These are phyloP conservation scores for Zosterops lateralis DNA, from an alignment of 2,113 vertebrate species.

Conservation along the genomic window DNA sequence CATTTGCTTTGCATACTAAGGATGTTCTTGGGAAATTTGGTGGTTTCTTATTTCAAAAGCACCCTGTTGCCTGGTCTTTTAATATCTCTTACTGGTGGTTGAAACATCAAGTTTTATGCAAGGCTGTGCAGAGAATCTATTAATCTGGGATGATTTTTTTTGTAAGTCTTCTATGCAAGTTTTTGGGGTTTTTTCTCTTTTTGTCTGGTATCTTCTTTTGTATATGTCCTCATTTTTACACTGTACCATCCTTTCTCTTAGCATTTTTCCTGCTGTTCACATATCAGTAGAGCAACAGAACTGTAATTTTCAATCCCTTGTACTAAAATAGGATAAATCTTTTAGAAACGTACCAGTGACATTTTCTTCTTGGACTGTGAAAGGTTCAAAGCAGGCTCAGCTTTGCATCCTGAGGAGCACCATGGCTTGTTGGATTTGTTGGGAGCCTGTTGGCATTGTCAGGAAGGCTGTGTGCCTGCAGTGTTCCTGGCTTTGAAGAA, in stretches of 20 bases:
- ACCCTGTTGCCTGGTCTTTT: background rate
- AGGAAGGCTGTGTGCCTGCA: background rate
- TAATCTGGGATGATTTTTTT: background rate
- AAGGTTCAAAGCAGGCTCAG: background rate
- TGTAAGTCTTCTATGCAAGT: background rate
- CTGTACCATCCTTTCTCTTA: background rate
- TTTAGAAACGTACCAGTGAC: background rate
- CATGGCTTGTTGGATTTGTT: fast-evolving
- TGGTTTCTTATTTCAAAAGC: background rate
- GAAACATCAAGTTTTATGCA: background rate
- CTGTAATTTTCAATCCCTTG: background rate
- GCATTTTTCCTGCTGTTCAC: background rate
- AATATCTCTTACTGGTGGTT: background rate
- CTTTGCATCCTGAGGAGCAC: fast-evolving
- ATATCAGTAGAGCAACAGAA: background rate
- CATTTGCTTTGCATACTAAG: background rate
- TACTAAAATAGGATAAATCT: background rate
- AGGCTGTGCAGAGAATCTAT: background rate
- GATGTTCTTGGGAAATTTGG: background rate
- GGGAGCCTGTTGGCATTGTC: background rate
- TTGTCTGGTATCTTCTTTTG: background rate
- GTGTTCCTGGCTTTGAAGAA: background rate
- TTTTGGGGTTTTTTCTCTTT: background rate
- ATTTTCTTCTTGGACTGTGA: background rate
- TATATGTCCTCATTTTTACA: background rate